These are phyloP conservation scores for Zaprionus inermis DNA, from an alignment of 1,140 invertebrate genomes.

Conservation along the genomic window DNA sequence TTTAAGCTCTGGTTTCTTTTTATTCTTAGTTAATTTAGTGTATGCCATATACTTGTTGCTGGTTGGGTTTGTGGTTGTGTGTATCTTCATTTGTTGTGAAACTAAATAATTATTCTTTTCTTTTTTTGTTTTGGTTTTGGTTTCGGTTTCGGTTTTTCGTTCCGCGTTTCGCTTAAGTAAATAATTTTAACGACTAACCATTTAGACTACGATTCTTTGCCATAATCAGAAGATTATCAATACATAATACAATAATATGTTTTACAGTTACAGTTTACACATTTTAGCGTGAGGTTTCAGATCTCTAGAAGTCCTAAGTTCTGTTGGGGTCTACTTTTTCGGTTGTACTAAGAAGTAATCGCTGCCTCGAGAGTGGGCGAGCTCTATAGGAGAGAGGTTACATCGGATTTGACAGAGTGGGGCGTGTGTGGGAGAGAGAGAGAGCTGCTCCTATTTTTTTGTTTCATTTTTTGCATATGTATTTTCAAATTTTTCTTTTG, in stretches of 20 bases:
- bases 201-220: conserved; percentile 69
- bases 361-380: conserved; percentile 19
- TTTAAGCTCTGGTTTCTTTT: conserved; percentile 69
- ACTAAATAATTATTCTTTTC: conserved; percentile 30
- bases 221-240: conserved; percentile 65
- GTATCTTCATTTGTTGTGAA: conserved; percentile 47
- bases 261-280: conserved; percentile 73
- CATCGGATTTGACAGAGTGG: conserved; percentile 32
- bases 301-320: conserved; percentile 55
- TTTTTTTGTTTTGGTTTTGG: conserved; percentile 19
- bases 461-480: conserved; percentile 25
- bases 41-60: conserved; percentile 67
- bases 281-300: conserved; percentile 49
- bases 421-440: not conserved
- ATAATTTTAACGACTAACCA: conserved; percentile 67
- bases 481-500: conserved; percentile 33
- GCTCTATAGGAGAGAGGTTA: conserved; percentile 22
- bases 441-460: conserved; percentile 57
- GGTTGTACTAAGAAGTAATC: conserved; percentile 37
- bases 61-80: conserved; percentile 34
- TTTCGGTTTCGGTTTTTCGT: conserved; percentile 37
- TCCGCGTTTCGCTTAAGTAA: conserved; percentile 46
- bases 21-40: conserved; percentile 68
- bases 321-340: conserved; percentile 48
- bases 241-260: conserved; percentile 75